Evolutionary conservation across 2,888 invertebrate species (phyloP), one percentile per base, ranked within the genome.

Genomic region (Cylindroiulus punctatus): DNA sequence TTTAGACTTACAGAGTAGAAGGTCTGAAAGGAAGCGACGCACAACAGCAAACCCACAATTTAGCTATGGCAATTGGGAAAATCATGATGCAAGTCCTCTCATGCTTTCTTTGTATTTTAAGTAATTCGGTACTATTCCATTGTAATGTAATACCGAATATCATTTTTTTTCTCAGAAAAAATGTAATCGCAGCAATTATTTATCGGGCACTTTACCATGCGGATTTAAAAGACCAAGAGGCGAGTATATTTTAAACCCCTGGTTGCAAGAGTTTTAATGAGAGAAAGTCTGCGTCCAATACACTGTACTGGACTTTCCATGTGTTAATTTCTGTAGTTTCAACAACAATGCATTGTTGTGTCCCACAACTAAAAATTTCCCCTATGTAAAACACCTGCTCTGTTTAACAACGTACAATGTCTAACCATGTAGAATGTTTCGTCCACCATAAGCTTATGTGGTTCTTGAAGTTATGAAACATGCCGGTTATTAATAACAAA

Each of bases 41-140:
- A 87, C 87, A 26, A 87, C 87, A 26, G 87, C 87, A 0, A 87
- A 87, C 85, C 87, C 87, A 10, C 87, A 87, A 85, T 87, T 87
- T 81, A 87, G 87, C 65, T 87, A 87, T 84, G 87, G 87, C 36
- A 52, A 44, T 22, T 86, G 86, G 86, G 85, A 86, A 10, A 52
- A 86, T n/a, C 44, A 85, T 30, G 86, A 86, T 26, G 87, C 81
- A 85, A 82, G 26, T 22, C n/a, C n/a, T 57, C 0, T 57, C 2
- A 19, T 5, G n/a, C 5, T 57, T 57, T 0, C 2, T 22, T n/a
- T n/a, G 2, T 17, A 2, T 47, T 2, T 47, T 47, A 47, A 47
- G 14, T 47, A 47, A 14, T 2, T 10, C 5, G 5, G n/a, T n/a
- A n/a, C 57, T 57, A 7, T 57, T 57, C 14, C 12, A 47, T 3